Evolutionary conservation across 2,797 vertebrate genomes (phyloP), one percentile per base, ranked within the genome.

Genomic region (Lacerta viridis): DNA sequence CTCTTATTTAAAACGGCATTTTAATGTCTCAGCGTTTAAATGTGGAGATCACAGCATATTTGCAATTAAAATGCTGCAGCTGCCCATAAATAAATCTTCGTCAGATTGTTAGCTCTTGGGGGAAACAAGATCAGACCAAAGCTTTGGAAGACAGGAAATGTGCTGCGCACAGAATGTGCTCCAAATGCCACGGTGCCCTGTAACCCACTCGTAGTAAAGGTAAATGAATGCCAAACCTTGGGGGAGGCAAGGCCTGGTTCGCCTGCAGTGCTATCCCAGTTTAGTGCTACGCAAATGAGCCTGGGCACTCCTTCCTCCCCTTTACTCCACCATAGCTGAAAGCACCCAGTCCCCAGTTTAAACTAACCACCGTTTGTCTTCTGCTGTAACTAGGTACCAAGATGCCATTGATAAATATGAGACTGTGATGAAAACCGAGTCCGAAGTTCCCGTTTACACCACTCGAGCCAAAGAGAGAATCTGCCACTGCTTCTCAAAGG

Each of bases 401-500:
- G 99, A 99, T 1, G 99, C 99, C 1, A 96, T 98, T 86, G 97
- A 88, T 94, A 99, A 99, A 94, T 99, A 98, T 0, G 97, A 99
- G 50, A 96, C 97, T 0, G 98, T 98, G 93, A 98, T 98, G 97
- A 98, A 98, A 95, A 99, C 97, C 0, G 99, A 99, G 93, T 98
- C 98, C 80, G 96, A 97, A 10, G 97, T 99, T 87, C 94, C 91
- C 5, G 80, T 97, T 86, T 99, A 98, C 88, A 93, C 97, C 66
- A 88, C 97, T 68, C 97, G 98, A n/a, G 98, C 98, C 93, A 98
- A 98, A 95, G 98, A 99, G 94, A 98, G 99, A 86, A 98, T 99
- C 91, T 99, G 99, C 90, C 98, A 99, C 87, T 98, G 98, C 25
- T 97, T 98, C 69, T 96, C 98, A 7, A 98, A 98, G 97, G 99